Conservation (phyloP, 1,140 invertebrate species). For the Amyelois transitella region DNA sequence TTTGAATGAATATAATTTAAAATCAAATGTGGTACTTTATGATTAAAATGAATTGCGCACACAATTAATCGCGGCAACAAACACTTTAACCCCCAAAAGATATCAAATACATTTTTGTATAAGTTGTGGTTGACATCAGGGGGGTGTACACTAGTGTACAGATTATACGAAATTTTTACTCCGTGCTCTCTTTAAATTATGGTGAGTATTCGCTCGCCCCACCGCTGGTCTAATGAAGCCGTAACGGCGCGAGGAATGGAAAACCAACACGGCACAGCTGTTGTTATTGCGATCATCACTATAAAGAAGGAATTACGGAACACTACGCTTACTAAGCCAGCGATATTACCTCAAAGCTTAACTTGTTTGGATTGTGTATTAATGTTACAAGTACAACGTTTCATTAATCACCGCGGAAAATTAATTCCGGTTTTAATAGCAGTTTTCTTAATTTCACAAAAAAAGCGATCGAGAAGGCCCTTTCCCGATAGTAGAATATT, state of each 20-base stretch:
- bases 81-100: background rate
- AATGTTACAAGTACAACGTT: too few species aligned
- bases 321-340: conserved; percentile 3
- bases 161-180: background rate
- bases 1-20: too few species aligned
- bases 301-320: conserved; percentile 22
- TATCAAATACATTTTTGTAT: background rate
- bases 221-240: conserved; percentile 54
- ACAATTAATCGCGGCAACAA: background rate
- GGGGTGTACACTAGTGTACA: background rate
- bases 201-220: conserved; percentile 11
- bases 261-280: conserved; percentile 53
- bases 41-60: background rate
- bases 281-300: conserved; percentile 47
- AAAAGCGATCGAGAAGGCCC: too few species aligned
- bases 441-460: too few species aligned
- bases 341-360: background rate
- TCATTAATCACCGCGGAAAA: too few species aligned
- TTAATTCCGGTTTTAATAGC: too few species aligned
- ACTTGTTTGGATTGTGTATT: background rate
- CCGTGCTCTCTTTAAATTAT: background rate
- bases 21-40: too few species aligned
- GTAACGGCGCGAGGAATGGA: conserved; percentile 48
- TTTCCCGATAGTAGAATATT: background rate
- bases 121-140: background rate